Evolutionary conservation across 2,113 vertebrate genomes (phyloP).

Genomic region (Pan paniscus): DNA sequence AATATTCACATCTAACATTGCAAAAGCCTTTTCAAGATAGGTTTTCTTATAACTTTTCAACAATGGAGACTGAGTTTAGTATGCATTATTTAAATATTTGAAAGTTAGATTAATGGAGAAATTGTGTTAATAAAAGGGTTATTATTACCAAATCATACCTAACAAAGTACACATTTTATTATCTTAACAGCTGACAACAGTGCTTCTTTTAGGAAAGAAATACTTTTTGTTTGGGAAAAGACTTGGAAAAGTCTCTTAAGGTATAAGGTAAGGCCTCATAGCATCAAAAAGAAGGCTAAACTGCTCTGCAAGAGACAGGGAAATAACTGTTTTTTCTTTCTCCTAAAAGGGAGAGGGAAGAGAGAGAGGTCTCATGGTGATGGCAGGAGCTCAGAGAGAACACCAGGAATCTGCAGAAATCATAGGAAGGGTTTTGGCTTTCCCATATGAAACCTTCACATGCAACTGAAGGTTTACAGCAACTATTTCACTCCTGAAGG

Average conservation of each 20-base stretch:
- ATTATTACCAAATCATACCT: neutral
- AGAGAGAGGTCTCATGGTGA: neutral
- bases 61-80: neutral
- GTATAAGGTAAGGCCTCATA: neutral
- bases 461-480: neutral
- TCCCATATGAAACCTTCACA: neutral
- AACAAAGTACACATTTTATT: slow-evolving; percentile 1
- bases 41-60: slow-evolving; percentile 29
- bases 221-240: neutral
- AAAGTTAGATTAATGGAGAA: slow-evolving; percentile 21
- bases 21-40: slow-evolving; percentile 17
- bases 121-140: neutral
- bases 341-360: neutral
- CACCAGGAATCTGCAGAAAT: neutral
- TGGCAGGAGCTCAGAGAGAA: neutral
- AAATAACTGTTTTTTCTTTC: neutral
- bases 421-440: slow-evolving; percentile 9
- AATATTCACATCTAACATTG: neutral
- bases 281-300: neutral
- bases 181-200: neutral
- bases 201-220: neutral
- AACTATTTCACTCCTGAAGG: neutral
- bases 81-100: neutral
- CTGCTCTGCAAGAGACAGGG: neutral
- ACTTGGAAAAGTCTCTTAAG: neutral